Conservation (phyloP, 2,797 vertebrate species). For the Pteronotus mesoamericanus region DNA sequence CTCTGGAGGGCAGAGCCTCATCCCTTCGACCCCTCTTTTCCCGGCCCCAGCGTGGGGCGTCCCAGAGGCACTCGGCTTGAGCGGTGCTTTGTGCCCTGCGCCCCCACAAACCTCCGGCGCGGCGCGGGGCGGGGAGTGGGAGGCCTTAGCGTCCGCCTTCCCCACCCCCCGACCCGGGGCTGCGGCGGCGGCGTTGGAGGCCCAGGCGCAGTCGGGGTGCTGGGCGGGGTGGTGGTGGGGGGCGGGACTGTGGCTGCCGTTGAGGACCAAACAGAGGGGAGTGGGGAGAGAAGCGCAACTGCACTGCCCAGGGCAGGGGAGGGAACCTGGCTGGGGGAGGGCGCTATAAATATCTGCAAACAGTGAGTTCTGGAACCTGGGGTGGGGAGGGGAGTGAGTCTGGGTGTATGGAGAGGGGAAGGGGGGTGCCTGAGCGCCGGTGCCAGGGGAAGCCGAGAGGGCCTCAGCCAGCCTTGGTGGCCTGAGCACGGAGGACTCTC, state of each 20-base stretch:
- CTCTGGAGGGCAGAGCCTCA: background rate
- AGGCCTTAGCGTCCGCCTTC: conserved; percentile 48
- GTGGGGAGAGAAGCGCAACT: conserved; percentile 23
- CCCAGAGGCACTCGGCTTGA: background rate
- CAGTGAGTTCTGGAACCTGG: conserved; percentile 65
- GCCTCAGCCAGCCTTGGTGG: background rate
- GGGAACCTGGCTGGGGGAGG: conserved; percentile 57
- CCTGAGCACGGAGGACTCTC: background rate
- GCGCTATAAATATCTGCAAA: conserved; percentile 71
- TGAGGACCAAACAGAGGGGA: conserved; percentile 63
- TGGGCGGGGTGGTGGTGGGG: conserved; percentile 66
- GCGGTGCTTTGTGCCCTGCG: conserved; percentile 62
- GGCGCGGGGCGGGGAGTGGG: conserved; percentile 21
- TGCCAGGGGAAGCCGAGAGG: background rate
- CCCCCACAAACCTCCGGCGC: conserved; percentile 1
- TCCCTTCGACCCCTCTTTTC: background rate
- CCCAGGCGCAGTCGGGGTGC: conserved; percentile 76
- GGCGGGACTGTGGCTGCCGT: conserved; percentile 72
- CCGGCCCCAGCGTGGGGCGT: background rate
- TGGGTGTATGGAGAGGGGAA: background rate
- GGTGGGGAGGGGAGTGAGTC: conserved; percentile 22
- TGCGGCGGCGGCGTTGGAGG: conserved; percentile 68
- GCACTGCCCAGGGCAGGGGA: conserved; percentile 51
- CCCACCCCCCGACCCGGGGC: conserved; percentile 30
- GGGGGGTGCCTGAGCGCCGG: background rate